A percentile compares a stretch with the other conserved stretches of the same genome.
These are phyloP conservation scores for Xyrauchen texanus DNA, from an alignment of 2,113 vertebrate species.

Conservation along the genomic window DNA sequence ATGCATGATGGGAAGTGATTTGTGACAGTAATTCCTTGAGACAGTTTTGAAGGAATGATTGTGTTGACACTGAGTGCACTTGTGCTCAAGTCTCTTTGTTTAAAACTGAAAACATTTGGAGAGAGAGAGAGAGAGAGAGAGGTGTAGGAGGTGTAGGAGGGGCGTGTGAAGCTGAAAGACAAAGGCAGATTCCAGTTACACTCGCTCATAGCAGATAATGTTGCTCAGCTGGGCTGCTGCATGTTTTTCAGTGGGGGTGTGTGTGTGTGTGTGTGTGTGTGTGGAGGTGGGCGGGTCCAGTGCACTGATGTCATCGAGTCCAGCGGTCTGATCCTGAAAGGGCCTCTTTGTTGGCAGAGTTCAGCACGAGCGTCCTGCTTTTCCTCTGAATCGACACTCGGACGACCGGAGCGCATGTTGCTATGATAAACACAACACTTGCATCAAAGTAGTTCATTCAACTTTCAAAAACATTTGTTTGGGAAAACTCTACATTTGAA, in stretches of 20 bases:
- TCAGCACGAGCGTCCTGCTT: slow-evolving; percentile 74
- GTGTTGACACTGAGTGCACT: no score
- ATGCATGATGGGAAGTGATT: no score
- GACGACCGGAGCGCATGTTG: slow-evolving; percentile 66
- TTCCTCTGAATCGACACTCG: slow-evolving; percentile 57
- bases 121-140: background rate
- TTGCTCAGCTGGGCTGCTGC: background rate
- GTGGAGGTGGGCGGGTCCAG: slow-evolving; percentile 80
- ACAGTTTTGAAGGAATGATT: no score
- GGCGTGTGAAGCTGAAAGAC: slow-evolving; percentile 44
- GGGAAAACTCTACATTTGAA: background rate
- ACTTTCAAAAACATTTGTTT: background rate
- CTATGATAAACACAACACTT: slow-evolving; percentile 57
- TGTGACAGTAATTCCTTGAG: no score
- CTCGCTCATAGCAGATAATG: background rate
- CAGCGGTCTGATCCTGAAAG: slow-evolving; percentile 82
- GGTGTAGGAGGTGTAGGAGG: background rate
- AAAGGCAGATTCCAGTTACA: slow-evolving; percentile 47
- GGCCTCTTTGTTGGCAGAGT: slow-evolving; percentile 93
- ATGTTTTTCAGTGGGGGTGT: no score
- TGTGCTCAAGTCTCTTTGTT: no score
- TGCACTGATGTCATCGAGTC: slow-evolving; percentile 86
- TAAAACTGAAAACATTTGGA: background rate
- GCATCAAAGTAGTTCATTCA: slow-evolving; percentile 1
- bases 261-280: no score